phyloP scores from a whole-genome alignment of 2,113 vertebrate genomes.

The Coptodon rendalli region DNA sequence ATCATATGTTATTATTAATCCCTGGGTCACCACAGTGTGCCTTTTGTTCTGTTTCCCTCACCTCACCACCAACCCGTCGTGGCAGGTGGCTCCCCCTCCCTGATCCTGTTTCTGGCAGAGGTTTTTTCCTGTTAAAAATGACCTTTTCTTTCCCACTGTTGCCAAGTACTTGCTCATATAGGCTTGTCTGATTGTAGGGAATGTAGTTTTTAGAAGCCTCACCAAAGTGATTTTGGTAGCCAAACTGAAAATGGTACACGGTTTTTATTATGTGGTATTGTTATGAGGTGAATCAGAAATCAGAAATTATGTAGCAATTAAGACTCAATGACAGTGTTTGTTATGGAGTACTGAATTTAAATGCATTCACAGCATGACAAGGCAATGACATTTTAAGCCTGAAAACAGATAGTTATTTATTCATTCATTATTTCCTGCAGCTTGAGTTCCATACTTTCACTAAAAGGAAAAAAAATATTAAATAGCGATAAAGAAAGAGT shows the following conservation, averaged over 20 bases:
- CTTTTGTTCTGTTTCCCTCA: no score
- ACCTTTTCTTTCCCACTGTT: background rate
- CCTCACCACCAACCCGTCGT: no score
- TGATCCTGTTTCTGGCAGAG: background rate
- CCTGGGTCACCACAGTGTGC: no score
- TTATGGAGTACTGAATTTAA: background rate
- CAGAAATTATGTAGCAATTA: background rate
- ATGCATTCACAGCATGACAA: background rate
- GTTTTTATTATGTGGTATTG: background rate
- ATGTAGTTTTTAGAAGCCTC: background rate
- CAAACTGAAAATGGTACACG: background rate
- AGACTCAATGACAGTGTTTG: background rate
- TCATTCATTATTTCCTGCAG: constrained; percentile 65
- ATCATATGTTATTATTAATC: no score
- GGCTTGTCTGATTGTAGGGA: background rate
- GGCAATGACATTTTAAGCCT: background rate
- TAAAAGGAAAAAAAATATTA: constrained; percentile 50
- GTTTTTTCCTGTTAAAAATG: background rate
- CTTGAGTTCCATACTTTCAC: constrained; percentile 55
- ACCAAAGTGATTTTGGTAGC: background rate
- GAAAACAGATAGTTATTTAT: constrained; percentile 64
- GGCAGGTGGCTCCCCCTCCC: no score
- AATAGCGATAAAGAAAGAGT: constrained; percentile 59
- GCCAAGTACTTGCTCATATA: background rate
- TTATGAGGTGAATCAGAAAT: background rate